These are phyloP conservation scores for Slavum lentiscoides DNA, from an alignment of 2,888 invertebrate species.

Conservation along the genomic window DNA sequence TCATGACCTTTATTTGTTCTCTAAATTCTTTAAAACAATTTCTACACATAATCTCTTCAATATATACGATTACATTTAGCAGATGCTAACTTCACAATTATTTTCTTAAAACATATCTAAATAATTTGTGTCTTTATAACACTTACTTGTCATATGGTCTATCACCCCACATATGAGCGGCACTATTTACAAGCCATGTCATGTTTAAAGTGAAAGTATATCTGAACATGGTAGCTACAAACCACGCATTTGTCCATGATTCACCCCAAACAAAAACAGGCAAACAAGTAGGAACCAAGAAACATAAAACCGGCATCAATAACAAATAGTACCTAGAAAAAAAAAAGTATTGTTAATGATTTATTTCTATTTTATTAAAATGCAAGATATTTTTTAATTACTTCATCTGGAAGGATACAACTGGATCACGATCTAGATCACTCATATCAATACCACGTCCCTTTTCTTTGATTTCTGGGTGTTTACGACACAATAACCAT, in stretches of 20 bases:
- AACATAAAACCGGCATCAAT: slow-evolving; percentile 75
- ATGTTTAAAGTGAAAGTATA: slow-evolving; percentile 80
- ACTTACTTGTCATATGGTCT: slow-evolving; percentile 75
- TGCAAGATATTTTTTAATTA: slow-evolving; percentile 62
- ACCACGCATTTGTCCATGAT: slow-evolving; percentile 69
- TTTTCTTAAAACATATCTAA: neutral
- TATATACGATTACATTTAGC: too few species aligned
- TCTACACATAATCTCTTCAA: too few species aligned
- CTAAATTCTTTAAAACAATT: too few species aligned
- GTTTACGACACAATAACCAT: slow-evolving; percentile 89
- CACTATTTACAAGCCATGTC: slow-evolving; percentile 90
- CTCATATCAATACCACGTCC: slow-evolving; percentile 83
- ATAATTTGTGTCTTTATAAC: neutral
- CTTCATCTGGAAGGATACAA: slow-evolving; percentile 87
- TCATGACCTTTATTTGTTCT: too few species aligned
- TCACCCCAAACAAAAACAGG: slow-evolving; percentile 82
- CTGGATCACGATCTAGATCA: slow-evolving; percentile 79
- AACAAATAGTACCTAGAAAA: slow-evolving; percentile 71
- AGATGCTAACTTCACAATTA: too few species aligned
- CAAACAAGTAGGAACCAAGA: slow-evolving; percentile 74
- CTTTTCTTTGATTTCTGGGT: slow-evolving; percentile 84
- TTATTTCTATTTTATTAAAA: neutral
- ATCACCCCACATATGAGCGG: slow-evolving; percentile 80
- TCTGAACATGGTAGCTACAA: slow-evolving; percentile 73
- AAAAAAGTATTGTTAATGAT: neutral